Evolutionary conservation across 2,113 vertebrate genomes (phyloP).

Genomic region (Passerina amoena): DNA sequence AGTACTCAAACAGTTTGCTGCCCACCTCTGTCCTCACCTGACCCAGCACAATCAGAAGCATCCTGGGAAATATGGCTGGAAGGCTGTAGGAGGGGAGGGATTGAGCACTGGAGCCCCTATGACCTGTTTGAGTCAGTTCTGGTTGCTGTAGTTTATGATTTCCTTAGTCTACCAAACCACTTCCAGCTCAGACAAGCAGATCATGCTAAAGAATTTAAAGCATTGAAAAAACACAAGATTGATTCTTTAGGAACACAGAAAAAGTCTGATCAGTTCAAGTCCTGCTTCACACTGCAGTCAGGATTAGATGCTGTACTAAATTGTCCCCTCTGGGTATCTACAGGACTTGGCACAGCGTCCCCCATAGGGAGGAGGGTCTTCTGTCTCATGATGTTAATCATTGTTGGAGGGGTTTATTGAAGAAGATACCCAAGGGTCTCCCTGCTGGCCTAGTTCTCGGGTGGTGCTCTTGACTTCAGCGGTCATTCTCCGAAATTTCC

Average conservation of each 20-base stretch:
- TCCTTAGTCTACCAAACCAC: background rate
- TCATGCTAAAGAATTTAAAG: background rate
- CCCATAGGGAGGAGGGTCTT: background rate
- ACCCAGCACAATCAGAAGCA: background rate
- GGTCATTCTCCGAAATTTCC: conserved; percentile 76
- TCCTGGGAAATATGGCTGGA: background rate
- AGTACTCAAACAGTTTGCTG: background rate
- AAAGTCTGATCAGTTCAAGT: background rate
- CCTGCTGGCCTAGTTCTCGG: conserved; percentile 50
- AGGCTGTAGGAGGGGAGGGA: background rate
- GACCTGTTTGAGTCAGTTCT: background rate
- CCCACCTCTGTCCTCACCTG: background rate
- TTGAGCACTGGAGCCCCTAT: rapidly evolving
- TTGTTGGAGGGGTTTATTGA: background rate
- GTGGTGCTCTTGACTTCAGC: conserved; percentile 68
- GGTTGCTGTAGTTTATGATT: background rate
- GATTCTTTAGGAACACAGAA: background rate
- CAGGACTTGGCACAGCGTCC: background rate
- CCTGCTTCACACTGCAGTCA: background rate
- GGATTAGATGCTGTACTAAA: background rate
- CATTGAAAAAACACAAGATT: background rate
- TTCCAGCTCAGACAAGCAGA: background rate
- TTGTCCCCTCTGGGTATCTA: background rate
- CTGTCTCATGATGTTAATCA: background rate
- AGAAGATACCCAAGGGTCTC: background rate